phyloP scores from a whole-genome alignment of 2,113 vertebrate genomes.

The Sceloporus tristichus region DNA sequence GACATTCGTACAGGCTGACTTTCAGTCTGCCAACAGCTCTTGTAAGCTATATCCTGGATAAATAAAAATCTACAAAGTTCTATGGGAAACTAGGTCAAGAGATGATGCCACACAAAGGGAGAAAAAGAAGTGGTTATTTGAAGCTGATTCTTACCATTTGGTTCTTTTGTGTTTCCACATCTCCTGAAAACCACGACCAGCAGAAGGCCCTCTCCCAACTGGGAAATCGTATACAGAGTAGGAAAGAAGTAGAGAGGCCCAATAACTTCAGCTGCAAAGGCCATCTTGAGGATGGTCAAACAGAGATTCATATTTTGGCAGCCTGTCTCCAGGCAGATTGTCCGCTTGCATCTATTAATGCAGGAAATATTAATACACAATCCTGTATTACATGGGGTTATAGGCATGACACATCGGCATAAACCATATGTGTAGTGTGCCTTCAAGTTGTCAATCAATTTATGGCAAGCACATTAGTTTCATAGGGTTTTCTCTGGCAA shows the following conservation, averaged over 20 bases:
- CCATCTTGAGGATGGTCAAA: conserved; percentile 81
- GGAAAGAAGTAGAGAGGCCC: conserved; percentile 87
- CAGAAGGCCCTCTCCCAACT: conserved; percentile 82
- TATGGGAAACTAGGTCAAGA: background rate
- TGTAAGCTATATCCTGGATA: background rate
- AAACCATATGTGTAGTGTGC: too few relatives aligned
- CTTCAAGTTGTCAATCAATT: too few relatives aligned
- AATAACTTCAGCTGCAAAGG: conserved; percentile 79
- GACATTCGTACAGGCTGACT: background rate
- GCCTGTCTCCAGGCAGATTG: conserved; percentile 86
- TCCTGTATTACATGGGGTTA: background rate
- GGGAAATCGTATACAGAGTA: conserved; percentile 83
- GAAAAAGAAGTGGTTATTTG: background rate
- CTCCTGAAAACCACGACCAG: conserved; percentile 77
- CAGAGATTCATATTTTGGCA: conserved; percentile 90
- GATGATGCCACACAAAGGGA: background rate
- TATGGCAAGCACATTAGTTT: too few relatives aligned
- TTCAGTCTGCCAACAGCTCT: too few relatives aligned
- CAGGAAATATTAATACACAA: background rate
- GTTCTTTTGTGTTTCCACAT: conserved; percentile 73
- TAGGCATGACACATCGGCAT: background rate
- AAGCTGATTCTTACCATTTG: conserved; percentile 48
- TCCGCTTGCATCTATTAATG: conserved; percentile 76
- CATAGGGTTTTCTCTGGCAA: too few relatives aligned
- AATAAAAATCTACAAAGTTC: background rate